Percentiles rank a stretch among this genome's conserved stretches.
phyloP scores from a whole-genome alignment of 2,113 vertebrate genomes.

The Hemiprocne comata region DNA sequence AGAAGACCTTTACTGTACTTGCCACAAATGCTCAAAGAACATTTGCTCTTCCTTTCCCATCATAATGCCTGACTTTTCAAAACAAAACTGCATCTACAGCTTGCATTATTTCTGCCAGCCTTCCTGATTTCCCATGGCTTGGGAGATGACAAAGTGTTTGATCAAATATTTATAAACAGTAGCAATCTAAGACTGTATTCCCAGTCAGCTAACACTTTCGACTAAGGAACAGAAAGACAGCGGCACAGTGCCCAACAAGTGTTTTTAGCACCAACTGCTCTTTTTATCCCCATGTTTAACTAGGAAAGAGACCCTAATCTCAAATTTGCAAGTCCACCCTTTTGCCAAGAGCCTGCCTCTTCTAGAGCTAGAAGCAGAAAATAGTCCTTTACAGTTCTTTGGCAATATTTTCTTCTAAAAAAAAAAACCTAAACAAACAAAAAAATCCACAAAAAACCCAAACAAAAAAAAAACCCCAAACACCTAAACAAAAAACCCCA shows the following conservation, averaged over 20 bases:
- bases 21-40: background rate
- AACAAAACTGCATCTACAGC: background rate
- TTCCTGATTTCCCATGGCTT: background rate
- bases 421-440: background rate
- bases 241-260: accelerated
- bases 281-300: background rate
- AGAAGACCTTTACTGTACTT: background rate
- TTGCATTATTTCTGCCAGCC: background rate
- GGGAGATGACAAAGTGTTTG: background rate
- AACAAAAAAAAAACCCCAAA: too few relatives aligned
- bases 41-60: background rate
- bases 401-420: background rate
- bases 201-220: background rate
- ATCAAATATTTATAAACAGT: slow-evolving; percentile 26
- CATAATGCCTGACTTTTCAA: background rate
- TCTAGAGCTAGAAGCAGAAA: background rate
- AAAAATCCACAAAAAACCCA: too few relatives aligned
- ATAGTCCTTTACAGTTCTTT: background rate
- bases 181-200: background rate
- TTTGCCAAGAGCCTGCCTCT: background rate
- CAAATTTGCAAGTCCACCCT: background rate
- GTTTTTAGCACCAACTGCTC: background rate
- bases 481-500: too few relatives aligned
- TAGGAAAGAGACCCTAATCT: background rate
- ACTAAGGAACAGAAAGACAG: background rate